These are phyloP conservation scores for Brachystomella parvula DNA, from an alignment of 1,140 invertebrate species.

Conservation along the genomic window DNA sequence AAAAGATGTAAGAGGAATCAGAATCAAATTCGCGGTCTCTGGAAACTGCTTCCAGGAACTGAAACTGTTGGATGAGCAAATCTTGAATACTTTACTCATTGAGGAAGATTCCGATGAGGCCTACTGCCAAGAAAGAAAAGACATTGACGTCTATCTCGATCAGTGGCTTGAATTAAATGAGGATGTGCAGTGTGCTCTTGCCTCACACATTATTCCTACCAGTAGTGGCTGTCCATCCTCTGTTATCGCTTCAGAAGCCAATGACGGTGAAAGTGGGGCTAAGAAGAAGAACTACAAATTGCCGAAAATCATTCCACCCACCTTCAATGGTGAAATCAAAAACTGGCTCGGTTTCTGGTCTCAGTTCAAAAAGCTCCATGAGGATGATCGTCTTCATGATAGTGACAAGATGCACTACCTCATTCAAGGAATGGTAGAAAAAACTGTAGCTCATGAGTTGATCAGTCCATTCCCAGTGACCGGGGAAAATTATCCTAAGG, in stretches of 20 bases:
- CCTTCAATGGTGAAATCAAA: conserved; percentile 40
- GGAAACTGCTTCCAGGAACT: too few species aligned
- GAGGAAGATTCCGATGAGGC: too few species aligned
- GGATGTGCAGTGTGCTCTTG: conserved; percentile 19
- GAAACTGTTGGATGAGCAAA: too few species aligned
- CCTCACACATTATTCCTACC: conserved; percentile 12
- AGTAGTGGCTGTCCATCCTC: not conserved
- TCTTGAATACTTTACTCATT: too few species aligned
- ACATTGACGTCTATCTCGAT: too few species aligned
- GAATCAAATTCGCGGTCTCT: too few species aligned
- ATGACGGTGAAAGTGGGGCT: not conserved
- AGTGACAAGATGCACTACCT: conserved; percentile 41
- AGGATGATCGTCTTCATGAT: too few species aligned
- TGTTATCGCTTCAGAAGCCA: too few species aligned
- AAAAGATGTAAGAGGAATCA: too few species aligned
- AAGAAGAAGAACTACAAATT: conserved; percentile 25
- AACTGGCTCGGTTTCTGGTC: conserved; percentile 10
- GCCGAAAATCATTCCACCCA: conserved; percentile 40
- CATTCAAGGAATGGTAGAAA: conserved; percentile 3
- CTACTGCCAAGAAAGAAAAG: too few species aligned
- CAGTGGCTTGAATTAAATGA: not conserved
- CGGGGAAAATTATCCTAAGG: conserved; percentile 23
- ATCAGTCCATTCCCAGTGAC: conserved; percentile 15
- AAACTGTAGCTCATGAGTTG: conserved; percentile 14
- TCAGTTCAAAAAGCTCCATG: too few species aligned